These are phyloP conservation scores for Hemiprocne comata DNA, from an alignment of 2,113 vertebrate species.

Conservation along the genomic window DNA sequence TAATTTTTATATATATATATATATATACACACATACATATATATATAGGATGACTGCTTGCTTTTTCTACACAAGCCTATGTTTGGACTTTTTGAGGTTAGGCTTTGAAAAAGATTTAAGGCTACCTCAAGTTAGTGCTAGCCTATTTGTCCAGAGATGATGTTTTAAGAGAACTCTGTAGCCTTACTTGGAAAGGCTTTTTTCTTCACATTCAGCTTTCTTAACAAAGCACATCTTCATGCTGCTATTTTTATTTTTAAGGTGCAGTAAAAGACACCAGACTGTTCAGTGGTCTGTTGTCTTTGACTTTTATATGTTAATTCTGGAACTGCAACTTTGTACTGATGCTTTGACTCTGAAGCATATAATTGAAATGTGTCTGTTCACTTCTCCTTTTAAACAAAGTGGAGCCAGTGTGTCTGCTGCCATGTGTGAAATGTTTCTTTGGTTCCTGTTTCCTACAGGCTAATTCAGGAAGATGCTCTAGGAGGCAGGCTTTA, in stretches of 20 bases:
- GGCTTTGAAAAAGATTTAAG: not conserved
- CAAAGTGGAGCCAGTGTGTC: not conserved
- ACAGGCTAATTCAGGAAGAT: not conserved
- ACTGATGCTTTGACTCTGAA: not conserved
- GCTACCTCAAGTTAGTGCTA: not conserved
- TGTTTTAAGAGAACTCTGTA: not conserved
- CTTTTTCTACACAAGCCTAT: not conserved
- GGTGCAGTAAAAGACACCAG: not conserved
- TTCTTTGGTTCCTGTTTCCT: not conserved
- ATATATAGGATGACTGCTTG: not conserved
- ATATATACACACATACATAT: too few species aligned
- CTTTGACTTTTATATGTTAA: slow-evolving; percentile 7
- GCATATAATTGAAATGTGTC: slow-evolving; percentile 1
- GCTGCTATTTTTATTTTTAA: slow-evolving; percentile 8
- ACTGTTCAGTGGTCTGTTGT: not conserved
- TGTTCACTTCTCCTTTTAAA: not conserved
- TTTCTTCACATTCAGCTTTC: not conserved
- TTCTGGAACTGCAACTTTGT: not conserved
- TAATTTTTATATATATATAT: not conserved
- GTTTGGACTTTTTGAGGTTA: not conserved
- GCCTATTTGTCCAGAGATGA: not conserved
- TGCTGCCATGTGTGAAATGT: not conserved
- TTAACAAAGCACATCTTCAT: not conserved
- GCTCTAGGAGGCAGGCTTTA: not conserved
- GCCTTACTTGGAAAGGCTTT: not conserved